These are phyloP conservation scores for Fistularia commersonii DNA, from an alignment of 2,797 vertebrate genomes.

Conservation along the genomic window DNA sequence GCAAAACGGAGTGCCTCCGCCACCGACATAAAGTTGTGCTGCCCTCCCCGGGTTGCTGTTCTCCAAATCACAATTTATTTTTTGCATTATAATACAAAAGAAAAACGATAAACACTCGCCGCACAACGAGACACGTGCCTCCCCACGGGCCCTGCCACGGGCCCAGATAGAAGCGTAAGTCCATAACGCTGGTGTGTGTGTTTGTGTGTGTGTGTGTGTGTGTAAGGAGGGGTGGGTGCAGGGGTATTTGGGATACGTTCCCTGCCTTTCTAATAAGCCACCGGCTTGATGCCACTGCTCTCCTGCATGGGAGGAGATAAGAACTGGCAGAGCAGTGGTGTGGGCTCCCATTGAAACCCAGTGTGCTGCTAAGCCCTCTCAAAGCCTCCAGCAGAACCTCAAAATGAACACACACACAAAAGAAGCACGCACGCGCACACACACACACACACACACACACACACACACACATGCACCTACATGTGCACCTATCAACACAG, in stretches of 20 bases:
- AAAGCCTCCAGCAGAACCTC: constrained; percentile 65
- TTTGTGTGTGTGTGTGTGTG: constrained; percentile 6
- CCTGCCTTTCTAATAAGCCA: constrained; percentile 77
- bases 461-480: constrained; percentile 27
- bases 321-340: constrained; percentile 66
- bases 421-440: constrained; percentile 5
- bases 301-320: constrained; percentile 79
- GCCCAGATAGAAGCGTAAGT: constrained; percentile 43
- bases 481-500: constrained; percentile 18
- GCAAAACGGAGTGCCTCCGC: constrained; percentile 46
- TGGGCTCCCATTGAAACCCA: constrained; percentile 70
- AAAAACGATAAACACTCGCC: constrained; percentile 54
- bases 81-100: constrained; percentile 62
- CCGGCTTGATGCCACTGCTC: constrained; percentile 71
- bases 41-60: constrained; percentile 37
- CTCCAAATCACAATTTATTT: constrained; percentile 65
- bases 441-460: constrained; percentile 12
- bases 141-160: constrained; percentile 43
- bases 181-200: constrained; percentile 29
- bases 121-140: constrained; percentile 48
- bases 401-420: constrained; percentile 27
- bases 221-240: constrained; percentile 1
- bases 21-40: constrained; percentile 29
- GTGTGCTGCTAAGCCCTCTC: constrained; percentile 65
- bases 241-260: constrained; percentile 66